Evolutionary conservation across 2,797 vertebrate species (phyloP), one percentile per base, ranked within the genome.

Genomic region (Potorous gilbertii): DNA sequence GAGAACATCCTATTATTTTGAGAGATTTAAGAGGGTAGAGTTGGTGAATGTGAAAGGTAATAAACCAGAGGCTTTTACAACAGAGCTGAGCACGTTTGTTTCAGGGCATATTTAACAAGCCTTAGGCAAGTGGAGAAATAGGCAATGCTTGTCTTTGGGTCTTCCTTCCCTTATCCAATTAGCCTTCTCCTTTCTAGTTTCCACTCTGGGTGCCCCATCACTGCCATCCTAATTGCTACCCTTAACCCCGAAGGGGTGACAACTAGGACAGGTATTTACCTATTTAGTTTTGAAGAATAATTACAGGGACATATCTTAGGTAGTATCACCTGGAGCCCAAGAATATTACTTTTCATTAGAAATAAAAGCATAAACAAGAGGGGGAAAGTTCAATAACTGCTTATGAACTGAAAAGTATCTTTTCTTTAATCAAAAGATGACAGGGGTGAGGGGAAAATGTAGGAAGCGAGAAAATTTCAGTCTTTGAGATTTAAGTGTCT

Each of bases 391-490:
- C 74, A 81, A 46, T 0, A 81, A 81, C 46, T 81, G 18, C 8
- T 81, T 81, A 81, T 81, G 40, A 81, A 81, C 40, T 46, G n/a
- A 13, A n/a, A 8, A 90, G 28, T 6, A 28, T 50, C 55, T 95
- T 92, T 94, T 90, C 31, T 94, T 95, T 92, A 91, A 54, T 55
- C 1, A n/a, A 95, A n/a, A 54, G 11, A 18, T 74, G 16, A 96
- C 16, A 81, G 21, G 16, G 40, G 40, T 46, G 2, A 81, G 40
- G 4, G 21, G 46, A 11, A 46, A 8, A 40, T 40, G 21, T 21
- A 46, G 40, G 40, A 46, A 81, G 74, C 40, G 11, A 81, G 18
- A 46, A 24, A 46, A 81, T 81, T 81, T 21, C 40, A 46, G 9
- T 3, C 2, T 21, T 24, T 21, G n/a, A 81, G 18, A 46, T 46